Base-by-base conservation (phyloP, 2,113 vertebrate species). In the Prietella phreatophila region DNA sequence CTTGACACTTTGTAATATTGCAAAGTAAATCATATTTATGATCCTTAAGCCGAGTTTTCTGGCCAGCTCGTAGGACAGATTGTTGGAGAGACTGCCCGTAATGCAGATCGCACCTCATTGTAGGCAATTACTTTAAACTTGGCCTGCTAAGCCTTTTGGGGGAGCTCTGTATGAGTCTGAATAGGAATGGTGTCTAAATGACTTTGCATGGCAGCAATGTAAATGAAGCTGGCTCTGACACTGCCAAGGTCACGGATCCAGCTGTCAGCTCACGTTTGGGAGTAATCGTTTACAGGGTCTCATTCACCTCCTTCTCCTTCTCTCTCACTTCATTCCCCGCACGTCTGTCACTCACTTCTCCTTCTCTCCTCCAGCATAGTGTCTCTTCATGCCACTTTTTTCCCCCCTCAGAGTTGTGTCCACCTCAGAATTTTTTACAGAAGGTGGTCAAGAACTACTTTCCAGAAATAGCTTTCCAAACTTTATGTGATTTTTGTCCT, bases 131-230 rank as follows among this genome's bases (percentile, higher is more conserved):
- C 93, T 93, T 91, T 90, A 92, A 94, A 94, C 92, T 93, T 93
- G 92, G 91, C 88, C 90, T 80, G 90, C 88, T 92, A 92, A 93
- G 93, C 94, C 94, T 93, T 47, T 93, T 90, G 86, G 88, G 91
- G 87, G 84, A 60, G 69, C 67, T 88, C 75, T 65, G 75, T 82
- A 84, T 89, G 89, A 86, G 82, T 88, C 90, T 86, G 92, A 95
- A 94, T 94, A 94, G 92, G 93, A 94, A 95, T 95, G 92, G 93
- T 92, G 93, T 93, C 93, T 94, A 95, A 95, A 95, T 95, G 93
- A 95, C 94, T 95, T 95, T 94, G 94, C 93, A 94, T 93, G 91
- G 93, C 93, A 93, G 93, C 91, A 92, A 95, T 96, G 95, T 95
- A 93, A 95, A 94, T 95, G 93, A 95, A 89, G 89, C 76, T 92